Conservation (phyloP, 2,113 vertebrate genomes). For the Brachirus orientalis region DNA sequence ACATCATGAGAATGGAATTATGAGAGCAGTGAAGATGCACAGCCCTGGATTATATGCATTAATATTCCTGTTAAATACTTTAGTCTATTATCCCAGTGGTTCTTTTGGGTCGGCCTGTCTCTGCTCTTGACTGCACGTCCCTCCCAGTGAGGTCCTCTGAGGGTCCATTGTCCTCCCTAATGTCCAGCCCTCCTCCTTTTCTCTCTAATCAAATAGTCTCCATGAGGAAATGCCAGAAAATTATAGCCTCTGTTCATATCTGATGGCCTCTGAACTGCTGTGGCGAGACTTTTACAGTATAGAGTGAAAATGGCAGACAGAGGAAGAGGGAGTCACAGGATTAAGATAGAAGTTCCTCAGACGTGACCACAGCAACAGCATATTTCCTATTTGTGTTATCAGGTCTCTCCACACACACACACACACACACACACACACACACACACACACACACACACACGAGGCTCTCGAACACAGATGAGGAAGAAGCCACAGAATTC, state of each 20-base stretch:
- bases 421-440: neutral
- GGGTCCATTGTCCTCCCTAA: constrained; percentile 64
- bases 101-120: too few relatives aligned
- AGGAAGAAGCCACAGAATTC: constrained; percentile 1
- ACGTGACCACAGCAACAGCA: constrained; percentile 37
- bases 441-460: constrained; percentile 4
- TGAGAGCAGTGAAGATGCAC: too few relatives aligned
- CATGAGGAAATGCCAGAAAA: constrained; percentile 79
- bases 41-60: too few relatives aligned
- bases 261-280: constrained; percentile 67
- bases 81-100: too few relatives aligned
- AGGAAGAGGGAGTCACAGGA: constrained; percentile 23
- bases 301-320: constrained; percentile 15
- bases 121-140: constrained; percentile 22
- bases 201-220: constrained; percentile 70
- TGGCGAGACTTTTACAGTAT: neutral
- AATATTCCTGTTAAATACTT: neutral
- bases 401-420: too few relatives aligned
- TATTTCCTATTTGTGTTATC: constrained; percentile 54
- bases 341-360: constrained; percentile 36
- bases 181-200: constrained; percentile 54
- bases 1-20: too few relatives aligned
- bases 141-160: constrained; percentile 63
- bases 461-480: neutral
- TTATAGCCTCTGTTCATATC: constrained; percentile 76